Base-by-base conservation (phyloP, 2,888 invertebrate genomes). In the Monopis laevigella region DNA sequence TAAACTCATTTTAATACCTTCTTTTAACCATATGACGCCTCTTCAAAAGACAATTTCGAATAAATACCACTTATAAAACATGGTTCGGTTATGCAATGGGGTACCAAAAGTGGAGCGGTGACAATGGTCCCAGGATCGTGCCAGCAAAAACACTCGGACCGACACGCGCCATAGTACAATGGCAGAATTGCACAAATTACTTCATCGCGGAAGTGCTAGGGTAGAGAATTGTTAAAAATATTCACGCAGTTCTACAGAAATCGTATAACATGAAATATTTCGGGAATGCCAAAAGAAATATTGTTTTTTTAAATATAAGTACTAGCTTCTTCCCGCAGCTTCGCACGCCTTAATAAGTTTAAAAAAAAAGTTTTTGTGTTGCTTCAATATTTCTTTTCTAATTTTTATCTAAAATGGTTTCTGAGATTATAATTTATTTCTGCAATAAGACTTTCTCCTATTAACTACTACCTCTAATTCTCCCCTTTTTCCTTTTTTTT, bases 11-110 rank as follows among this genome's bases (percentile, higher is more conserved):
- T 58, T 64, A 59, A 59, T 64, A 66, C 60, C 56, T 34, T n/a
- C n/a, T n/a, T 55, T 49, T 55, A 51, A 63, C 66, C 77, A 77
- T 71, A 70, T 75, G 77, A 72, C 61, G 60, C 58, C 60, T 59
- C 55, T 65, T 58, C 56, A 58, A 61, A 67, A 67, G 60, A 66
- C 56, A 72, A 67, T 73, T 64, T 70, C 60, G 62, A 21, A 21
- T n/a, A 12, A 3, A 35, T 35, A 12, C 11, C 28, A 6, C 11
- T 36, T 36, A 36, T n/a, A 35, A 27, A 35, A 28, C 16, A 35
- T 42, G 19, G 16, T 18, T 39, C 8, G 8, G n/a, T 13, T 11
- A 38, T 36, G 17, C 29, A 36, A 38, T 27, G 38, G 24, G 29
- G 16, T 19, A 38, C 38, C 7, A 36, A 17, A 17, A 21, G 6